These are phyloP conservation scores for Eulemur rubriventer DNA, from an alignment of 2,797 vertebrate species.

Conservation along the genomic window DNA sequence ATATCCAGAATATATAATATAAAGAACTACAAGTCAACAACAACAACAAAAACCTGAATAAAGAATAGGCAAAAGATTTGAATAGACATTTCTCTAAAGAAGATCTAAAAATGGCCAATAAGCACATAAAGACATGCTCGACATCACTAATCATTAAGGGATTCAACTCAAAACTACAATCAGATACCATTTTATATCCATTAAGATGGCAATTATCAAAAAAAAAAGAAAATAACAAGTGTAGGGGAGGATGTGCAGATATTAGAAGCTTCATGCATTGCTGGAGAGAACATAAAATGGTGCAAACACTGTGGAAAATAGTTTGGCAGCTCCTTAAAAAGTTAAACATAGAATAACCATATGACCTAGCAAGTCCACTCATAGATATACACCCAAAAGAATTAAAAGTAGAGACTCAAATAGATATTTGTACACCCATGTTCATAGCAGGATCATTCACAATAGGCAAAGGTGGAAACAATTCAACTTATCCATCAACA, in stretches of 20 bases:
- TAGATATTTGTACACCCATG: background rate
- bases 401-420: constrained; percentile 12
- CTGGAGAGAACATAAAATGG: background rate
- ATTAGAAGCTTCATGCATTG: background rate
- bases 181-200: background rate
- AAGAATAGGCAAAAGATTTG: background rate
- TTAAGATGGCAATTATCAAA: background rate
- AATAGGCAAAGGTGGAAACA: background rate
- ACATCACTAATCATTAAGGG: background rate
- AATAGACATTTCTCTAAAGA: background rate
- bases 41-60: background rate
- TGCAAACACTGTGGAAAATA: background rate
- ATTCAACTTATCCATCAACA: background rate
- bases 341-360: background rate
- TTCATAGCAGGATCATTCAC: background rate
- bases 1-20: background rate
- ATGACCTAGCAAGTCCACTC: background rate
- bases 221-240: background rate
- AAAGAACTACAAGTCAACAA: constrained; percentile 3
- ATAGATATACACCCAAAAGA: background rate
- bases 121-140: background rate
- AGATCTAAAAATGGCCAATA: background rate
- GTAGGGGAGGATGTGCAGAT: background rate
- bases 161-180: background rate
- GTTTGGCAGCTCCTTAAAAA: constrained; percentile 11